Evolutionary conservation across 2,113 vertebrate genomes (phyloP).

Genomic region (Heliornis fulica): DNA sequence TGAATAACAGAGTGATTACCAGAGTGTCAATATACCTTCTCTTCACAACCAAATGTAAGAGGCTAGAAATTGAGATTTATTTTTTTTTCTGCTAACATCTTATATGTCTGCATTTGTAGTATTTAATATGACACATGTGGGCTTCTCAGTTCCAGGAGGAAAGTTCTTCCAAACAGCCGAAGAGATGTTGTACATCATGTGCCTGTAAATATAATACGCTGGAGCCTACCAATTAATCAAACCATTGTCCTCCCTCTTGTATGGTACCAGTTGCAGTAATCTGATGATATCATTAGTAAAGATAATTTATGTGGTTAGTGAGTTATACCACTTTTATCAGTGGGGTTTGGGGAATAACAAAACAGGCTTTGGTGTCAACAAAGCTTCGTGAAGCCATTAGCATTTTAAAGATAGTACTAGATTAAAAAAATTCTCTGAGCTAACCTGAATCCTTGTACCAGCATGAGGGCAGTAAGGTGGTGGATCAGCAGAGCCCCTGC

Average conservation of each 20-base stretch:
- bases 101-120: background rate
- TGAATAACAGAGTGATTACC: background rate
- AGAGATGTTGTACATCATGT: background rate
- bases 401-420: background rate
- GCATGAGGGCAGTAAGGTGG: fast-evolving
- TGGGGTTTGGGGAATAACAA: background rate
- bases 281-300: background rate
- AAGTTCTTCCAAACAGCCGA: background rate
- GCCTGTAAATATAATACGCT: background rate
- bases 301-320: background rate
- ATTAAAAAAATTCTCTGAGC: background rate
- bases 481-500: background rate
- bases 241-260: background rate
- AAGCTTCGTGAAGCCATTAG: background rate
- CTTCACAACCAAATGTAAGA: background rate
- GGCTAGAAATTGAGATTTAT: background rate
- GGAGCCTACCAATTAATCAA: background rate
- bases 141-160: background rate
- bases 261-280: background rate
- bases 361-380: background rate
- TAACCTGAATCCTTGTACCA: background rate
- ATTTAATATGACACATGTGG: background rate
- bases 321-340: background rate
- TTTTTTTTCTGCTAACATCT: background rate
- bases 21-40: background rate